Percentiles rank a stretch among this genome's conserved stretches.
Evolutionary conservation across 2,113 vertebrate species (phyloP).

Genomic region (Nicator chloris): DNA sequence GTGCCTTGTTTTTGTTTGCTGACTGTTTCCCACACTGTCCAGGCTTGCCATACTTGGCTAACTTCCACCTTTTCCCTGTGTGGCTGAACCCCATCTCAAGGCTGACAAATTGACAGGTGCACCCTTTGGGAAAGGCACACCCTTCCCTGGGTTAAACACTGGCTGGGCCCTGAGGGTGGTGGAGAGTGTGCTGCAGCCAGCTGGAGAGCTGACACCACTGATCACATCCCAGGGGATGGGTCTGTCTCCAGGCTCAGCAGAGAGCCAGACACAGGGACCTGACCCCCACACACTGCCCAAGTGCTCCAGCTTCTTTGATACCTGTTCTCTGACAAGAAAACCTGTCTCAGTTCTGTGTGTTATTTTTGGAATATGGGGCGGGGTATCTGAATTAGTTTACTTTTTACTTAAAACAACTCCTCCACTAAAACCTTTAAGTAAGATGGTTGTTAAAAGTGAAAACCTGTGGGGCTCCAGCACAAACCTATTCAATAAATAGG

Average conservation of each 20-base stretch:
- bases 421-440: not conserved
- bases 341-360: not conserved
- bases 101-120: accelerated
- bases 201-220: not conserved
- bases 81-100: not conserved
- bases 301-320: not conserved
- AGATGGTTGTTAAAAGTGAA: not conserved
- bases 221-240: too few species aligned
- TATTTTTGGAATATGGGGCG: not conserved
- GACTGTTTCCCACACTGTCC: not conserved
- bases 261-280: not conserved
- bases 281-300: not conserved
- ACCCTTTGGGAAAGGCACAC: not conserved
- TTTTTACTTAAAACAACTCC: not conserved
- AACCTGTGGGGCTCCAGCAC: not conserved
- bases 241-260: not conserved
- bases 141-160: not conserved
- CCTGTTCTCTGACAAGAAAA: not conserved
- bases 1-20: not conserved
- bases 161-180: not conserved
- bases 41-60: accelerated
- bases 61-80: not conserved
- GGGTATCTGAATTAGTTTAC: not conserved
- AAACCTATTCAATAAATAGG: not conserved
- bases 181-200: not conserved